phyloP scores from a whole-genome alignment of 2,797 vertebrate genomes.

The Artibeus lituratus region DNA sequence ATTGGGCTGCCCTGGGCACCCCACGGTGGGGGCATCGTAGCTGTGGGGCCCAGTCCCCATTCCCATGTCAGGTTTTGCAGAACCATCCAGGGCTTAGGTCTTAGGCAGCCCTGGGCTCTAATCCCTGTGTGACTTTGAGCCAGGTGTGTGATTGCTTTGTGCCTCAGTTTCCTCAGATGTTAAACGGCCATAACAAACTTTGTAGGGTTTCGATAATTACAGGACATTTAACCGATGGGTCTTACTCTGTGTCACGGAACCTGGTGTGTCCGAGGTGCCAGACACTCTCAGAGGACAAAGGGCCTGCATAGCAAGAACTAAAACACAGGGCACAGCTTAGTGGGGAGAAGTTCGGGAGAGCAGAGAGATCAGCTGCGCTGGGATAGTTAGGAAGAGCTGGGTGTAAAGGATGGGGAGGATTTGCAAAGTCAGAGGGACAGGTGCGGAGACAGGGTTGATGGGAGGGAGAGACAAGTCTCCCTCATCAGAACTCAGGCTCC shows the following conservation, averaged over 20 bases:
- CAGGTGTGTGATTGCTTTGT: not conserved
- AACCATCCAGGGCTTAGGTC: not conserved
- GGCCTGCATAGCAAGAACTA: not conserved
- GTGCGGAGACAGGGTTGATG: not conserved
- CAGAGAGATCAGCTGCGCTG: not conserved
- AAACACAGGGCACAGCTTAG: not conserved
- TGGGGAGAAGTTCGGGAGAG: not conserved
- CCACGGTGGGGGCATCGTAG: accelerated
- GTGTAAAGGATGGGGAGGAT: not conserved
- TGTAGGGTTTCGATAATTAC: not conserved
- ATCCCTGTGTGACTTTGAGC: not conserved
- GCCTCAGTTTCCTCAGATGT: not conserved
- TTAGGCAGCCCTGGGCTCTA: not conserved
- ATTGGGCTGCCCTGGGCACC: not conserved
- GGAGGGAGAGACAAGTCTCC: no score
- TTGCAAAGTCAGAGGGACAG: not conserved
- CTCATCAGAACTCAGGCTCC: not conserved
- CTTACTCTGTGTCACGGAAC: not conserved
- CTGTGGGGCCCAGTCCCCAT: accelerated
- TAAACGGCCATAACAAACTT: not conserved
- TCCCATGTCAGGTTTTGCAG: not conserved
- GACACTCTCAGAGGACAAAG: not conserved
- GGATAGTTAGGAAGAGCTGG: not conserved
- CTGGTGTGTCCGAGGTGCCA: accelerated
- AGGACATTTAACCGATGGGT: not conserved